These are phyloP conservation scores for Spisula solida DNA, from an alignment of 2,888 invertebrate genomes.

Conservation along the genomic window DNA sequence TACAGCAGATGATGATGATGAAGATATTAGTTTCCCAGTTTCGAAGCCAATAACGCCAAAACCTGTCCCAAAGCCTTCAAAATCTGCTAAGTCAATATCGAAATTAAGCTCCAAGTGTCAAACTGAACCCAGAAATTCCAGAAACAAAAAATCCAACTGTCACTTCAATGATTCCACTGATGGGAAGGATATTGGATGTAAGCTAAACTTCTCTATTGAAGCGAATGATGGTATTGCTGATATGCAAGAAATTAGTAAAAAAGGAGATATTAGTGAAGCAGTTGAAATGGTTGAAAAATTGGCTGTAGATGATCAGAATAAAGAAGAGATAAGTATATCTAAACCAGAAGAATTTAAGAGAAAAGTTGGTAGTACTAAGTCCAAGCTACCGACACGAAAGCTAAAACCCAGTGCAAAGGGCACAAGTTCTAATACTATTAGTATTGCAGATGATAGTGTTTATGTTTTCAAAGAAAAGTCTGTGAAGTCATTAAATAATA, in stretches of 20 bases:
- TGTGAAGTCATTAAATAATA: conserved; percentile 16
- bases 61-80: conserved; percentile 8
- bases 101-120: background rate
- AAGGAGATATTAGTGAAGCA: background rate
- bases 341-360: background rate
- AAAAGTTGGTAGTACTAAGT: background rate
- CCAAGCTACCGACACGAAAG: conserved; percentile 1
- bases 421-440: background rate
- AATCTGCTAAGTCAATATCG: background rate
- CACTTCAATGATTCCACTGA: background rate
- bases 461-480: background rate
- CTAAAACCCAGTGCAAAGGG: background rate
- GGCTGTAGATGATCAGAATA: background rate
- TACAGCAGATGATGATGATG: conserved; percentile 4
- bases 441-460: background rate
- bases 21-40: background rate
- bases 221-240: background rate
- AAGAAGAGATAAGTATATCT: background rate
- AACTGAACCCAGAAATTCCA: background rate
- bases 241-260: background rate
- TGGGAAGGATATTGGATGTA: background rate
- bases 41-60: background rate
- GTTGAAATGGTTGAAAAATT: background rate
- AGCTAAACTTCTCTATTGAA: background rate
- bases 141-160: background rate